Conservation (phyloP, 2,888 invertebrate species). For the Tethea ocularis region DNA sequence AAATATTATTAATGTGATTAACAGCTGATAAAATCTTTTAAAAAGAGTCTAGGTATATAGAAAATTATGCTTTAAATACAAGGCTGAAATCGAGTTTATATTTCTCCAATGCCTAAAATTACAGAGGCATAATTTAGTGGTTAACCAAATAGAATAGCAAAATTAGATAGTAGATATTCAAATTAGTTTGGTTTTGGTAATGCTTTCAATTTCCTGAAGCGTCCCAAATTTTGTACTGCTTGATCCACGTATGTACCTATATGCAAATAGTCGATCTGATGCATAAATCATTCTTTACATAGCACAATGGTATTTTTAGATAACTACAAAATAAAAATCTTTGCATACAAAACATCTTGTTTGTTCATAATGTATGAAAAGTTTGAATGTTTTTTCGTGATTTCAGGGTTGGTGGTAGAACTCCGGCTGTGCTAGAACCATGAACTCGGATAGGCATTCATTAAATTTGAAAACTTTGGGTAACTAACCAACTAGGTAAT, state of each 20-base stretch:
- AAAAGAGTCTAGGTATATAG: too few species aligned
- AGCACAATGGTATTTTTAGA: constrained; percentile 21
- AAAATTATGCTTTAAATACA: too few species aligned
- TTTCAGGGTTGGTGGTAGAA: too few species aligned
- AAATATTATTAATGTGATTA: too few species aligned
- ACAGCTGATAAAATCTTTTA: too few species aligned
- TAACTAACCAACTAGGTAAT: too few species aligned
- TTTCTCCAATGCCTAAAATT: background rate
- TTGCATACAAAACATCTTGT: too few species aligned
- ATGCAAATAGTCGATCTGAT: constrained; percentile 34
- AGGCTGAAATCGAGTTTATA: too few species aligned
- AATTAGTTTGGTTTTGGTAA: constrained; percentile 21
- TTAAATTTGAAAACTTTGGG: background rate
- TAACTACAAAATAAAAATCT: too few species aligned
- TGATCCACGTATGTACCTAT: constrained; percentile 16
- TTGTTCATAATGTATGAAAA: too few species aligned
- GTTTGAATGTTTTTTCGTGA: too few species aligned
- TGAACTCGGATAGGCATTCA: background rate
- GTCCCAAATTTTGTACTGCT: constrained; percentile 24
- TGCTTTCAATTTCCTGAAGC: constrained; percentile 45
- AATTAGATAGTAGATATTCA: constrained; percentile 18
- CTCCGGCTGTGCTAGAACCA: background rate
- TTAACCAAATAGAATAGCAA: background rate
- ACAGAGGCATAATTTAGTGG: background rate
- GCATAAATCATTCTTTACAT: constrained; percentile 36